A percentile compares a stretch with the other conserved stretches of the same genome.
Conservation (phyloP, 2,113 vertebrate species). For the Malaclemys terrapin region DNA sequence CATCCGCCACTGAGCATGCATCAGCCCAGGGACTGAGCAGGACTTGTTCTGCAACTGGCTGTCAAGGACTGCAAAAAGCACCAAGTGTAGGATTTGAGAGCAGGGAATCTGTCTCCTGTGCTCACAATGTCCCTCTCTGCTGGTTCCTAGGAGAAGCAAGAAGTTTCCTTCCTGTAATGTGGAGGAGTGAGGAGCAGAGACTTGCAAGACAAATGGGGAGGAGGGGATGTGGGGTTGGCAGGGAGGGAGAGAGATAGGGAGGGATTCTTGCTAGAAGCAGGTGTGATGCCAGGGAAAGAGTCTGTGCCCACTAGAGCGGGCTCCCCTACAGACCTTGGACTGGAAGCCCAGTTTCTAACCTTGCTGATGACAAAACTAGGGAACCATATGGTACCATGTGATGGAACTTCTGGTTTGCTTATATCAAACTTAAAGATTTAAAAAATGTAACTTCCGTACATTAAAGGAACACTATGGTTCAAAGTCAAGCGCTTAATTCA, state of each 20-base stretch:
- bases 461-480: not conserved
- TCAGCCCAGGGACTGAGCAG: not conserved
- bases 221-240: not conserved
- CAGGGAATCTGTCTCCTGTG: not conserved
- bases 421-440: not conserved
- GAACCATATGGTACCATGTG: not conserved
- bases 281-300: not conserved
- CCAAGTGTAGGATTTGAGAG: not conserved
- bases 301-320: not conserved
- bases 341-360: not conserved
- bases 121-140: not conserved
- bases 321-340: no score
- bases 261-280: not conserved
- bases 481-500: not conserved
- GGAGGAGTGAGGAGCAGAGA: no score
- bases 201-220: no score
- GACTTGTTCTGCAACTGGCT: not conserved
- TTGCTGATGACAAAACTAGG: not conserved
- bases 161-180: not conserved
- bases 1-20: not conserved
- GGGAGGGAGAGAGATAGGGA: not conserved
- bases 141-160: not conserved
- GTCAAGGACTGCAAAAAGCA: not conserved
- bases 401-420: not conserved
- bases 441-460: not conserved